These are phyloP conservation scores for Balaenoptera acutorostrata DNA, from an alignment of 2,113 vertebrate genomes.

Conservation along the genomic window DNA sequence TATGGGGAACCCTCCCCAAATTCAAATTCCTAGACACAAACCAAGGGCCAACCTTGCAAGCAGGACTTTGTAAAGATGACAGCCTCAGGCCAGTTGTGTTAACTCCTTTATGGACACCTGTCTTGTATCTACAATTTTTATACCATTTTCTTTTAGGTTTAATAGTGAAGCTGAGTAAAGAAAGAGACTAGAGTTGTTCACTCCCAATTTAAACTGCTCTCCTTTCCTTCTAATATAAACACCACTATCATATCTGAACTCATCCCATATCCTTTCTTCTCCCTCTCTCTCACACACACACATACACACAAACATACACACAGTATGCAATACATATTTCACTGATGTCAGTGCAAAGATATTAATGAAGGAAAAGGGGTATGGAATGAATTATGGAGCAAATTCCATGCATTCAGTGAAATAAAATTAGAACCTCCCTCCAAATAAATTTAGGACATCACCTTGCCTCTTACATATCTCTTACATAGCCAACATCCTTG, in stretches of 20 bases:
- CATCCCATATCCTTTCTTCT: background rate
- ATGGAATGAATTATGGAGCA: background rate
- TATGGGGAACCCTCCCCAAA: background rate
- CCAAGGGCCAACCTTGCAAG: background rate
- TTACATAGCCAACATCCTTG: background rate
- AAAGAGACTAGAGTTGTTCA: background rate
- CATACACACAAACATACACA: background rate
- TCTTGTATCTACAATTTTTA: background rate
- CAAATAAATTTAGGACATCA: background rate
- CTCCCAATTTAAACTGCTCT: background rate
- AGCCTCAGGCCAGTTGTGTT: background rate
- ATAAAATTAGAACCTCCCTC: background rate
- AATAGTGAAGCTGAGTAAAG: background rate
- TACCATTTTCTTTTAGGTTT: background rate
- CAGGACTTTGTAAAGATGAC: background rate
- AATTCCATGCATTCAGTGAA: background rate
- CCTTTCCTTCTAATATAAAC: background rate
- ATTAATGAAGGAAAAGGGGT: background rate
- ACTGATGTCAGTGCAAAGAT: background rate
- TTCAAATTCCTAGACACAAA: background rate
- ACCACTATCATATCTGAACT: background rate
- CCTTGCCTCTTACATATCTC: background rate
- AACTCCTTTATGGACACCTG: background rate
- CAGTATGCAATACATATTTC: background rate
- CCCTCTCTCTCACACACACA: background rate